Conservation (phyloP, 1,140 invertebrate species). For the Macrosteles quadrilineatus region DNA sequence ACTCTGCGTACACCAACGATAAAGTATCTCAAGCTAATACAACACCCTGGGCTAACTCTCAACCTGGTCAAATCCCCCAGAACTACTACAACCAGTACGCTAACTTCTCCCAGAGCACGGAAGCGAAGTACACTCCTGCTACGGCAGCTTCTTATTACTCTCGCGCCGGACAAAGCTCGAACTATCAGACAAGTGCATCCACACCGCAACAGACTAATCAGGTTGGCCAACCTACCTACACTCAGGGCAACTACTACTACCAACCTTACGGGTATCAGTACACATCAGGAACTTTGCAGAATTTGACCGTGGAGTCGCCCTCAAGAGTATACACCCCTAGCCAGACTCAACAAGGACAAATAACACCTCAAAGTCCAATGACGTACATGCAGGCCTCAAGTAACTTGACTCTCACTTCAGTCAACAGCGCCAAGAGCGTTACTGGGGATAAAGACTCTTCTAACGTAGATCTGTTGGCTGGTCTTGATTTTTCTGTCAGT, state of each 20-base stretch:
- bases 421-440: conserved; percentile 7
- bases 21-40: background rate
- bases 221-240: conserved; percentile 29
- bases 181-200: conserved; percentile 37
- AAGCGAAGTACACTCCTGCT: conserved; percentile 39
- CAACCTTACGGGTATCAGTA: conserved; percentile 38
- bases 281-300: conserved; percentile 24
- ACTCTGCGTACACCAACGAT: background rate
- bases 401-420: conserved; percentile 26
- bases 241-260: conserved; percentile 38
- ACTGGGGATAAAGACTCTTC: conserved; percentile 43
- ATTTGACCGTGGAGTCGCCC: conserved; percentile 9
- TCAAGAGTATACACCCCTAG: conserved; percentile 8
- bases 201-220: conserved; percentile 31
- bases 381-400: conserved; percentile 42
- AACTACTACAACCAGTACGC: conserved; percentile 28
- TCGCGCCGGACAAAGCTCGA: conserved; percentile 35
- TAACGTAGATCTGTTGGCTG: conserved; percentile 74
- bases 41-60: background rate
- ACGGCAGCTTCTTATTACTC: conserved; percentile 41
- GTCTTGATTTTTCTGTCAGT: conserved; percentile 72
- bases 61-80: background rate
- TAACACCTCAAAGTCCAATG: conserved; percentile 33
- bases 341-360: conserved; percentile 28
- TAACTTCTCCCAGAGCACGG: conserved; percentile 31